phyloP scores from a whole-genome alignment of 2,888 invertebrate species.

The Apodemia duryi region DNA sequence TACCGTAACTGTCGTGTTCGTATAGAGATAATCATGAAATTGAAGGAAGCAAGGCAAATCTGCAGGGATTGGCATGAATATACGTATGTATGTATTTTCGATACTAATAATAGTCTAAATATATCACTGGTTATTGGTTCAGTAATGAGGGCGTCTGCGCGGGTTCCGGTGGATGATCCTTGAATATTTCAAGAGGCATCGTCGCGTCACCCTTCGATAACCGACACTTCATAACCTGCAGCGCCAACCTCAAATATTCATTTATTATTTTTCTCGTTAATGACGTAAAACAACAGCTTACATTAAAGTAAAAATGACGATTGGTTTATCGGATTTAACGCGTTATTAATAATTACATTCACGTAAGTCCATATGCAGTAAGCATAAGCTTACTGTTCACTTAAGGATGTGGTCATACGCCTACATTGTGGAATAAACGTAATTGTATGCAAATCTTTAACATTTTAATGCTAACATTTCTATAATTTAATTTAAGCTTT shows the following conservation, averaged over 20 bases:
- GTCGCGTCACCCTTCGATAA: conserved; percentile 35
- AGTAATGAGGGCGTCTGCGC: conserved; percentile 30
- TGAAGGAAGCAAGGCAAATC: not conserved
- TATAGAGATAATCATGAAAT: too few species aligned
- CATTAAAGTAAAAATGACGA: too few species aligned
- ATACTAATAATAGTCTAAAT: not conserved
- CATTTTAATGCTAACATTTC: too few species aligned
- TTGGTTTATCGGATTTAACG: too few species aligned
- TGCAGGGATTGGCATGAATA: not conserved
- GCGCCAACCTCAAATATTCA: not conserved
- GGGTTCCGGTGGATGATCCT: conserved; percentile 21
- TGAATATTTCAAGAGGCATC: conserved; percentile 68
- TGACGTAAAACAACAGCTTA: not conserved
- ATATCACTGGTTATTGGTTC: conserved; percentile 38
- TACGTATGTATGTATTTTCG: not conserved
- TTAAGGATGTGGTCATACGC: too few species aligned
- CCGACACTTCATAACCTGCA: not conserved
- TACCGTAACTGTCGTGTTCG: too few species aligned
- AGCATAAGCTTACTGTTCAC: too few species aligned
- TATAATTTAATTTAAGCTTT: too few species aligned
- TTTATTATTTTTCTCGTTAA: not conserved
- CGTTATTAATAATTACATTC: too few species aligned
- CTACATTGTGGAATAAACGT: too few species aligned
- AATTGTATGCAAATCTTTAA: too few species aligned
- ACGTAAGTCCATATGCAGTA: too few species aligned